phyloP scores from a whole-genome alignment of 2,113 vertebrate species.

The Nothoprocta pentlandii region DNA sequence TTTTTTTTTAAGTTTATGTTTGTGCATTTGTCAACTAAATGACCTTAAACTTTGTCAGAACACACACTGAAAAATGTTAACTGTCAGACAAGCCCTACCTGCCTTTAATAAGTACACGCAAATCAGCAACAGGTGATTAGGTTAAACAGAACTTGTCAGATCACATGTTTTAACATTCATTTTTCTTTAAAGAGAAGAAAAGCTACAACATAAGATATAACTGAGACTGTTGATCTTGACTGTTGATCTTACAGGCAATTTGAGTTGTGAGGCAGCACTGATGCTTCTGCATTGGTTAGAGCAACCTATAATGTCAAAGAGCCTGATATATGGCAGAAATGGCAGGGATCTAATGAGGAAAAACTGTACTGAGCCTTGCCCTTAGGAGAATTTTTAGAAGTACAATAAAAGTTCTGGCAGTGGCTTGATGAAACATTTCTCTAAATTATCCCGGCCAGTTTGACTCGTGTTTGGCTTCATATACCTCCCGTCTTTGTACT shows the following conservation, averaged over 20 bases:
- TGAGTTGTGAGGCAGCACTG: not conserved
- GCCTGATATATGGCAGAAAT: not conserved
- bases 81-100: not conserved
- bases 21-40: slow-evolving; percentile 33
- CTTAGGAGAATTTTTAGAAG: not conserved
- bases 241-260: slow-evolving; percentile 15
- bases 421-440: slow-evolving; percentile 8
- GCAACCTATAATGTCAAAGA: not conserved
- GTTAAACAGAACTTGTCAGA: slow-evolving; percentile 16
- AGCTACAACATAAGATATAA: not conserved
- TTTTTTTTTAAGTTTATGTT: not conserved
- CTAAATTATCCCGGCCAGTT: not conserved
- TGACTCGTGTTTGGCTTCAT: slow-evolving; percentile 7
- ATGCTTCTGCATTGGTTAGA: not conserved
- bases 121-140: not conserved
- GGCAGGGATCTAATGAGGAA: not conserved
- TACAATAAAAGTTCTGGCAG: slow-evolving; percentile 5
- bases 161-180: not conserved
- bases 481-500: not conserved
- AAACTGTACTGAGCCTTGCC: slow-evolving; percentile 12
- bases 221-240: slow-evolving; percentile 11
- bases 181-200: slow-evolving; percentile 1
- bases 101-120: not conserved
- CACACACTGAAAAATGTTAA: not conserved
- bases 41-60: slow-evolving; percentile 16